phyloP scores from a whole-genome alignment of 2,113 vertebrate species.

The Ranitomeya variabilis region DNA sequence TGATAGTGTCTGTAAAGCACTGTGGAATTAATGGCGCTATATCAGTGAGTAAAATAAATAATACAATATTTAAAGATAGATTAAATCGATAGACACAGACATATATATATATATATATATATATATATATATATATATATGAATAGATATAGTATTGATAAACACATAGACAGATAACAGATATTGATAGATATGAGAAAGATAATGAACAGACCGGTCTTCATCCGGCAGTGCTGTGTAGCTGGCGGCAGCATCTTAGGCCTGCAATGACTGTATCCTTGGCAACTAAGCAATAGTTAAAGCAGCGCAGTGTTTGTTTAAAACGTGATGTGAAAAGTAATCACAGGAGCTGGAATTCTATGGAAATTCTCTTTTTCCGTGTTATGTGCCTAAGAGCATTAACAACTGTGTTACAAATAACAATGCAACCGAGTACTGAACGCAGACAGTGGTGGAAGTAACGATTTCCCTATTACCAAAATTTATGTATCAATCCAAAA shows the following conservation, averaged over 20 bases:
- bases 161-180: no score
- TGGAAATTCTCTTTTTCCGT: conserved; percentile 61
- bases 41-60: no score
- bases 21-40: no score
- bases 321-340: conserved; percentile 76
- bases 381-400: conserved; percentile 63
- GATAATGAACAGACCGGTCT: neutral
- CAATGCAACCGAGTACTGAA: conserved; percentile 48
- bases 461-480: conserved; percentile 25
- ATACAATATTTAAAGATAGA: no score
- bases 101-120: neutral
- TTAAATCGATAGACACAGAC: no score
- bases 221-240: conserved; percentile 42
- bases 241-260: conserved; percentile 66
- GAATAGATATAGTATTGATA: neutral
- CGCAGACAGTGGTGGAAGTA: conserved; percentile 20
- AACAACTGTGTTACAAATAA: conserved; percentile 61
- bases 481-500: conserved; percentile 46
- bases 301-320: conserved; percentile 69
- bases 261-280: conserved; percentile 73
- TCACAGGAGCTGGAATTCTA: conserved; percentile 60
- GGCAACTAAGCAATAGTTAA: conserved; percentile 76
- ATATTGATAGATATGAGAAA: neutral
- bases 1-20: no score
- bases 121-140: neutral